Base-by-base conservation (phyloP, 2,113 vertebrate species). In the Rhinogobius similis region DNA sequence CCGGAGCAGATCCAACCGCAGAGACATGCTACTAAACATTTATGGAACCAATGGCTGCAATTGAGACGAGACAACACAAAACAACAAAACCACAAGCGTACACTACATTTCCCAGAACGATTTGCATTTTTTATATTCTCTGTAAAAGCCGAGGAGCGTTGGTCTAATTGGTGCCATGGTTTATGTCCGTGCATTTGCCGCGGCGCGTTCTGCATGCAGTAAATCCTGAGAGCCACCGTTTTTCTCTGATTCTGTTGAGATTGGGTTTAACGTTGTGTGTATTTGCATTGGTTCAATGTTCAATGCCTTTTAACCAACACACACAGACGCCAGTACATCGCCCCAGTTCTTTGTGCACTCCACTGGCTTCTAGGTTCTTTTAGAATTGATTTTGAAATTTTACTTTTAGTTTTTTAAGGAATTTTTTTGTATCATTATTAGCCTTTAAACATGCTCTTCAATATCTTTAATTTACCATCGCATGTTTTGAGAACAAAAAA, bases 1-100 rank as follows among this genome's bases (percentile, higher is more conserved):
- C 65, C 23, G 12, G 50, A 73, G 66, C 21, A 68, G 69, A 65
- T 52, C 56, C 26, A 59, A 80, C 84, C 80, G 75, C 80, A 74
- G 65, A 59, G 75, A 69, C 61, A 56, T 56, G 41, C 78, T 41
- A 38, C 53, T 39, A 75, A 81, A 77, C 36, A 67, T 82, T 62
- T 82, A 78, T 18, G 38, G 65, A 66, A 73, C 74, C 82, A 50
- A 0, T 0, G 18, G 82, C 36, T 46, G 39, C 46, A 70, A 27
- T 29, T 13, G 4, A 27, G 26, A 58, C 26, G 24, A 58, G 12
- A 27, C 24, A 26, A 27, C 55, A 9, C 55, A 58, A 44, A 18
- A 73, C 44, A 72, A 65, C 61, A 68, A 64, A 66, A 32, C 75
- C 75, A 76, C 79, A 72, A 59, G 11, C 70, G 13, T 61, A 10